Base-by-base conservation (phyloP, 2,113 vertebrate species). In the Eira barbara region DNA sequence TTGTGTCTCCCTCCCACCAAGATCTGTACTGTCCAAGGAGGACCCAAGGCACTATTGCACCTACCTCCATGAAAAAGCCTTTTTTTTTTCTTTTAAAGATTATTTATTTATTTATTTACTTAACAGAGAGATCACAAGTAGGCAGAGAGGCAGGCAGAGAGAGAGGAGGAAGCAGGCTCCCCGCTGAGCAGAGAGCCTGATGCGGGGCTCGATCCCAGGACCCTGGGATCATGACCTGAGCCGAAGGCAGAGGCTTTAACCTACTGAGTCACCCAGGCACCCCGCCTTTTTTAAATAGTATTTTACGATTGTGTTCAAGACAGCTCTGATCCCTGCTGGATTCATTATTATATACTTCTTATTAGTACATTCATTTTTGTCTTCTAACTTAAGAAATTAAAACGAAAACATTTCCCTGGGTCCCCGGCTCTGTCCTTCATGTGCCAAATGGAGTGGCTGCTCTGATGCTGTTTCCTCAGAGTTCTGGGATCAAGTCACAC, bases 381-480 rank as follows among this genome's bases (percentile, higher is more conserved):
- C 23, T 89, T 71, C 29, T 21, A 29, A 34, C 57, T 67, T 79
- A 90, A 52, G 17, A 94, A 57, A 88, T 71, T 49, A 65, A 89
- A 55, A 25, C 17, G 49, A 25, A 55, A 73, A 21, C 47, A 9
- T 57, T 65, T 88, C 13, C 3, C 4, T 47, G 74, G 42, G 27
- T 47, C 49, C 47, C 9, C 2, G 27, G 15, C 36, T 27, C 81
- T 47, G 52, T 34, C 31, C 42, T 42, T n/a, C 55, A 7, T 14
- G 17, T 34, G 31, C 42, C 1, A 0, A 14, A 9, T 1, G 0
- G 31, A 14, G 45, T n/a, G 23, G 45, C 17, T 2, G 8, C 39
- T 67, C 65, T 55, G 21, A 1, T 18, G 57, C 17, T 13, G 1
- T 76, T 29, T 86, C 17, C 78, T 39, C 21, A 13, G 13, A 25